Conservation (phyloP, 1,140 invertebrate species). For the Phortica variegata region DNA sequence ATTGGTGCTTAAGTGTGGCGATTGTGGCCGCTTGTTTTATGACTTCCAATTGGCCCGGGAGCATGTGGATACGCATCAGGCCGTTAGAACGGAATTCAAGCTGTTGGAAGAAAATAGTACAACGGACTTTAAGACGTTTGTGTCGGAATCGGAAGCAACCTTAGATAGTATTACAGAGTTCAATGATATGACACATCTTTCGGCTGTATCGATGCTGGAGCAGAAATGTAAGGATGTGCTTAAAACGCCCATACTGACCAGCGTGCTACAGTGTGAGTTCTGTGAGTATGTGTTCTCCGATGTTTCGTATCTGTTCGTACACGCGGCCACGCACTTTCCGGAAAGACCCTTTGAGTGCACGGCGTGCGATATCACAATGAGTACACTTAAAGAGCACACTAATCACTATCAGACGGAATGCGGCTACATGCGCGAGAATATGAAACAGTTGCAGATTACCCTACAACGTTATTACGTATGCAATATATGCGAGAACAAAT, state of each 20-base stretch:
- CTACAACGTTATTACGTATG: conserved; percentile 52
- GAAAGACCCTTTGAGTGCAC: conserved; percentile 62
- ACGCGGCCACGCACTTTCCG: conserved; percentile 59
- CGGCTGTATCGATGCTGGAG: conserved; percentile 1
- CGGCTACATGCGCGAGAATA: conserved; percentile 51
- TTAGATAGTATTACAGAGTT: neutral
- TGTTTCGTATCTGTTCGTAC: conserved; percentile 56
- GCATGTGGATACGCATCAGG: conserved; percentile 17
- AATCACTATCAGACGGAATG: conserved; percentile 63
- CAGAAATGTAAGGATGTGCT: conserved; percentile 8
- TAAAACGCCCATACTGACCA: conserved; percentile 28
- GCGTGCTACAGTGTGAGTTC: conserved; percentile 63
- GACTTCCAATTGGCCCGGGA: conserved; percentile 23
- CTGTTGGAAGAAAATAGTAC: neutral
- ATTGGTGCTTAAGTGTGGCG: conserved; percentile 33
- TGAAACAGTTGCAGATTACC: conserved; percentile 37
- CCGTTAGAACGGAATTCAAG: neutral
- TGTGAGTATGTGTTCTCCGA: conserved; percentile 62
- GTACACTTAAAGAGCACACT: conserved; percentile 58
- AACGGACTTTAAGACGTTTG: neutral
- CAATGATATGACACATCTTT: neutral
- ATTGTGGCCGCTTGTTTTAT: conserved; percentile 43
- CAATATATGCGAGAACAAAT: conserved; percentile 58
- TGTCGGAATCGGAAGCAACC: too few relatives aligned
- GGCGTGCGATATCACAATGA: conserved; percentile 58